Base-by-base conservation (phyloP, 2,113 vertebrate genomes). In the Jacana jacana region DNA sequence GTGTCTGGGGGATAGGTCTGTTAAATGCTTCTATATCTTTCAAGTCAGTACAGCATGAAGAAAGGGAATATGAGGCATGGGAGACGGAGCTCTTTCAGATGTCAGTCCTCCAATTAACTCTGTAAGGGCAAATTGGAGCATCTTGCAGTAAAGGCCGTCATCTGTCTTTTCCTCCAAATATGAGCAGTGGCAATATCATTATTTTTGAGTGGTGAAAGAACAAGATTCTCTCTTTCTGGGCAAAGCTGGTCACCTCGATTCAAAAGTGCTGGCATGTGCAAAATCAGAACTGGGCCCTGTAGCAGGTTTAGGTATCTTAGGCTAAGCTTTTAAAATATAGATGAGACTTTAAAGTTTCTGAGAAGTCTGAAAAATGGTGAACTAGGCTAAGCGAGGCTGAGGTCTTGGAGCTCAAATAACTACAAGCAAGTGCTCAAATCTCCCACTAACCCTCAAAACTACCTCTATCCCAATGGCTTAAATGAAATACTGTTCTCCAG, bases 41-140 rank as follows among this genome's bases (percentile, higher is more conserved):
- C 61, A 79, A 72, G 77, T 14, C 76, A 52, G 37, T 92, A 49
- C 4, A 49, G 33, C 52, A 78, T 0, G 11, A 86, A 30, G 54
- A 91, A 95, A 93, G 71, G 81, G 64, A 61, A 93, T 86, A 92
- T 46, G 44, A 85, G 73, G 63, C 69, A 48, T 48, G 23, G 19
- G 86, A 90, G 86, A 78, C 0, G 2, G 39, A 84, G 69, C 52
- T 93, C 83, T 93, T 76, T 76, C 54, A 82, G 80, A 69, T 79
- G 52, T 79, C 69, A 80, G 48, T 80, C n/a, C 35, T 85, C 52
- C 82, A 96, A 71, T 86, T 86, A 95, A 76, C 40, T 88, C 69
- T 92, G 49, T 44, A 48, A 86, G 80, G 77, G 77, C 55, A 92
- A n/a, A 81, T 48, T 48, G 69, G 76, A 77, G 69, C 65, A 78